Base-by-base conservation (phyloP, 1,140 invertebrate species). In the Nymphalis io region DNA sequence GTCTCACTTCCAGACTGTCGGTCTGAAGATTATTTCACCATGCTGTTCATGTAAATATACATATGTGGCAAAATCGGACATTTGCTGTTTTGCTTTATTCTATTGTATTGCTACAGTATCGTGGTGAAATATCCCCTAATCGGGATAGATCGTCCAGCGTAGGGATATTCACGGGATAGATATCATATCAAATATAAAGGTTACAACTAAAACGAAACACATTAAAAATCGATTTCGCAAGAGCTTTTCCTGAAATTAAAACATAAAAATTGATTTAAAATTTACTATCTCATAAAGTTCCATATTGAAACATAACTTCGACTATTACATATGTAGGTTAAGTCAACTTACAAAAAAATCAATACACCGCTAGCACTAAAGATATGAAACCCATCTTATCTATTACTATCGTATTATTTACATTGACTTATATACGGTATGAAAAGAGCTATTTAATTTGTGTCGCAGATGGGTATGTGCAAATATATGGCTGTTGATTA, bases 241-340 rank as follows among this genome's bases (percentile, higher is more conserved):
- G 18, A 21, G 8, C 10, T 12, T 21, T 53, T 53, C 20, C 20
- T 53, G 48, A 53, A 53, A 53, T 53, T 53, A 53, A 23, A 53
- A 53, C 48, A 44, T 44, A 44, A 44, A 44, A 13, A 20, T 53
- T 11, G 18, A 53, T 18, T 53, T 21, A 5, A 53, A 23, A 27
- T 63, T 63, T 63, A 63, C 48, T 53, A 10, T n/a, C 21, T 15
- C 61, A 39, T 63, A 63, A 63, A 63, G 18, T 53, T 27, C 15
- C 18, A 33, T 33, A 13, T 15, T 53, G 53, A 40, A 63, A 63
- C 48, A 63, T 63, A 63, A 44, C 60, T 39, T 39, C 61, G 48
- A 51, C 46, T 44, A 63, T 68, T 48, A 55, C 66, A 68, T 40
- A 68, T 68, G 20, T 68, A 61, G 58, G 66, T 68, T 68, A 68